phyloP scores from a whole-genome alignment of 2,888 invertebrate genomes.

The Cyrtodaria siliqua region DNA sequence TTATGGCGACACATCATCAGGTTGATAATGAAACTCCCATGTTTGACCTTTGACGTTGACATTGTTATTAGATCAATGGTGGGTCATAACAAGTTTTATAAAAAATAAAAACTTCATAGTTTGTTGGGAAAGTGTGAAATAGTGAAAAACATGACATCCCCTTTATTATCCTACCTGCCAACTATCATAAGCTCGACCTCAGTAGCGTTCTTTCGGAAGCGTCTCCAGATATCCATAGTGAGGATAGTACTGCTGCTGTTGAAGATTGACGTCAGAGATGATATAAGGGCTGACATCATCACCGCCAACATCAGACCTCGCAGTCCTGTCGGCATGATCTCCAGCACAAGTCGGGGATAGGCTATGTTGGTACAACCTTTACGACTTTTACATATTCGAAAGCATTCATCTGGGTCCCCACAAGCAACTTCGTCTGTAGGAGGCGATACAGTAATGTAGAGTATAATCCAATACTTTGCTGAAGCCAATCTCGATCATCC shows the following conservation, averaged over 20 bases:
- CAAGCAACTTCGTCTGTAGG: constrained; percentile 86
- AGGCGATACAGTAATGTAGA: too few species aligned
- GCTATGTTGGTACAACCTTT: constrained; percentile 87
- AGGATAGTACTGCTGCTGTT: constrained; percentile 87
- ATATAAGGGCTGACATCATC: constrained; percentile 87
- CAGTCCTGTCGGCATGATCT: constrained; percentile 86
- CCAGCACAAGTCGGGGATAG: constrained; percentile 86
- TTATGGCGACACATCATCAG: too few species aligned
- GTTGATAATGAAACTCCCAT: too few species aligned
- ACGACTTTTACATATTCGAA: constrained; percentile 84
- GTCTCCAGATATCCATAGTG: constrained; percentile 87
- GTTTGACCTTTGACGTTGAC: too few species aligned
- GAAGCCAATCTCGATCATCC: too few species aligned
- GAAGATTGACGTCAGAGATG: constrained; percentile 87
- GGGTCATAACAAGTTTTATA: too few species aligned
- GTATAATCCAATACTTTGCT: too few species aligned
- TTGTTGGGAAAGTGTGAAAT: too few species aligned
- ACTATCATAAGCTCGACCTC: constrained; percentile 87
- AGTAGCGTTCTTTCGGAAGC: constrained; percentile 83
- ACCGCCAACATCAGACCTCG: constrained; percentile 87
- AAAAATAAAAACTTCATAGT: too few species aligned
- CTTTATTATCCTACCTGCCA: too few species aligned
- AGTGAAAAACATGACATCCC: too few species aligned
- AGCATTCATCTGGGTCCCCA: constrained; percentile 85
- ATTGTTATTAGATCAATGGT: too few species aligned